A percentile compares a stretch with the other conserved stretches of the same genome.
These are phyloP conservation scores for Oryzias curvinotus DNA, from an alignment of 2,113 vertebrate species.

Conservation along the genomic window DNA sequence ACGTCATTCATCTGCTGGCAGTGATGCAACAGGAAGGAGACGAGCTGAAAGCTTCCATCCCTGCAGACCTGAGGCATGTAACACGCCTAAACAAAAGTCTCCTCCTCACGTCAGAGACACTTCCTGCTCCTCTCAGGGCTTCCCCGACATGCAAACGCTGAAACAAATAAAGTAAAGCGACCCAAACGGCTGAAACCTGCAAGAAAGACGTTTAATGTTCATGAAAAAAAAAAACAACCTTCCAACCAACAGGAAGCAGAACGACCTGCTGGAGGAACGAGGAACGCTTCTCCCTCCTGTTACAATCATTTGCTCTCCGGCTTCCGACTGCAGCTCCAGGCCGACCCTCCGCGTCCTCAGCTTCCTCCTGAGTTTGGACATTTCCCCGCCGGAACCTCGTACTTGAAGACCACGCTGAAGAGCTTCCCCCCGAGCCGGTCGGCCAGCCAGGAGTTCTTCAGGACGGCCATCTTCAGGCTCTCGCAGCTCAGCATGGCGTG, in stretches of 20 bases:
- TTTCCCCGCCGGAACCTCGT: slow-evolving; percentile 81
- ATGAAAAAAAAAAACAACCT: slow-evolving; percentile 26
- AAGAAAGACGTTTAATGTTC: slow-evolving; percentile 6
- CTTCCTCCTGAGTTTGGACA: neutral
- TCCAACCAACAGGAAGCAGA: neutral
- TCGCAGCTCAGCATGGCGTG: slow-evolving; percentile 87
- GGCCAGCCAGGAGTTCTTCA: slow-evolving; percentile 98
- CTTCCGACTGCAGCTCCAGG: slow-evolving; percentile 19
- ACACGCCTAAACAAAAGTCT: slow-evolving; percentile 54
- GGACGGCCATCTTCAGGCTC: slow-evolving; percentile 95
- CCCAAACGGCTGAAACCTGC: slow-evolving; percentile 6
- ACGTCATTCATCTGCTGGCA: slow-evolving; percentile 14
- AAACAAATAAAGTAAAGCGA: neutral
- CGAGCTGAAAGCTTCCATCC: slow-evolving; percentile 16
- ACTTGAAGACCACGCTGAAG: slow-evolving; percentile 98
- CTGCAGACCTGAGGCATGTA: slow-evolving; percentile 66
- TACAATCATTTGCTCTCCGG: slow-evolving; percentile 15
- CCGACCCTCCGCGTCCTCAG: neutral
- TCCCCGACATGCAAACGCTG: no score
- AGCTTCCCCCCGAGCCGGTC: slow-evolving; percentile 93
- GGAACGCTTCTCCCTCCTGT: slow-evolving; percentile 18
- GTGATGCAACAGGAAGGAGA: slow-evolving; percentile 6
- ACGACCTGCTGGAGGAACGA: slow-evolving; percentile 38
- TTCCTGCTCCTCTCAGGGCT: no score
- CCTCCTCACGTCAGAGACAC: neutral